Percentiles rank a stretch among this genome's conserved stretches.
phyloP scores from a whole-genome alignment of 2,113 vertebrate genomes.

The Neodon shergylaensis region DNA sequence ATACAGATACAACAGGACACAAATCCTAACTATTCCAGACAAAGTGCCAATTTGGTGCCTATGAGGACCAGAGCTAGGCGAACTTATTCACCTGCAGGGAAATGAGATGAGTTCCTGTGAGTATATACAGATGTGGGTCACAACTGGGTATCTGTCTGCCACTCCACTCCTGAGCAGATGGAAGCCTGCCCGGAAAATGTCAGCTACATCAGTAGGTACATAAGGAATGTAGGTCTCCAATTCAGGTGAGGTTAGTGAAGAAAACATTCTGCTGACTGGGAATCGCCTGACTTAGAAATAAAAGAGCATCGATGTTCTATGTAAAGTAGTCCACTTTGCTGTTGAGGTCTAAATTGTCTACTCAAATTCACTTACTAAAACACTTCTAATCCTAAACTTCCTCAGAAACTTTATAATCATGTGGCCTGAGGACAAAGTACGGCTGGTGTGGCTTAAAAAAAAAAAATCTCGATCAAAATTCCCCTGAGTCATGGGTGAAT shows the following conservation, averaged over 20 bases:
- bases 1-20: neutral
- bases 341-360: neutral
- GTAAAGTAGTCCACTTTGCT: neutral
- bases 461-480: neutral
- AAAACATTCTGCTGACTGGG: neutral
- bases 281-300: neutral
- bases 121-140: neutral
- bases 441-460: neutral
- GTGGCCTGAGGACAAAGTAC: neutral
- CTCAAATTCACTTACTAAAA: neutral
- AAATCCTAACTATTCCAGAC: neutral
- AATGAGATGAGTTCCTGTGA: neutral
- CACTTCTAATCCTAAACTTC: neutral
- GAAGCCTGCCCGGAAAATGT: neutral
- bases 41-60: neutral
- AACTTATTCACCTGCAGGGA: neutral
- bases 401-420: neutral
- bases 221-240: neutral
- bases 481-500: neutral
- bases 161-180: neutral
- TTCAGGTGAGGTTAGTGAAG: neutral
- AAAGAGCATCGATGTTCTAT: neutral
- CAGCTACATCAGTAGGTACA: neutral
- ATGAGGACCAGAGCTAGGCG: neutral
- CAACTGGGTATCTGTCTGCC: neutral